These are phyloP conservation scores for Malurus leucopterus DNA, from an alignment of 2,797 vertebrate species.

Conservation along the genomic window DNA sequence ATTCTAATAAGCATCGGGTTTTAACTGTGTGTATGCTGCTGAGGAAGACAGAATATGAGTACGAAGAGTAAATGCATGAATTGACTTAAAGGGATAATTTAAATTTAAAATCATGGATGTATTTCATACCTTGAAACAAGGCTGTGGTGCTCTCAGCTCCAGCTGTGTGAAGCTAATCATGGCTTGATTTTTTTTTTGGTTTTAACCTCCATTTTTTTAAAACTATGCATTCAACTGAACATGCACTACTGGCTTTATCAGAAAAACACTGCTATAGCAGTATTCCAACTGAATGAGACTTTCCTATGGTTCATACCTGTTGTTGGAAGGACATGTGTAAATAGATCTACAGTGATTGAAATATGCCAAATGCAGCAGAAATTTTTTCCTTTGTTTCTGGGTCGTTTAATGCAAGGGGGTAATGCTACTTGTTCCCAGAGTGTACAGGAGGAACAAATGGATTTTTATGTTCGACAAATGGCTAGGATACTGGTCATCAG, in stretches of 20 bases:
- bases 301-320: neutral
- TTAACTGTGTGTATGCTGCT: constrained; percentile 31
- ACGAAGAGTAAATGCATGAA: neutral
- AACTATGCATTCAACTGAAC: neutral
- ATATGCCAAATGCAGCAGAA: neutral
- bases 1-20: neutral
- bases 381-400: neutral
- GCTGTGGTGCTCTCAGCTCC: neutral
- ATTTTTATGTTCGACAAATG: neutral
- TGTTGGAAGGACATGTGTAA: neutral
- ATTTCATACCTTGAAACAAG: neutral
- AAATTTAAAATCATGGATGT: neutral
- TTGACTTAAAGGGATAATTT: neutral
- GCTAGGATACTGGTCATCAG: neutral
- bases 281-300: neutral
- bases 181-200: neutral
- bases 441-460: neutral
- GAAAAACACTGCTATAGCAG: neutral
- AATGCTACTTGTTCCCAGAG: neutral
- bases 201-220: neutral
- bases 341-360: neutral
- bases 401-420: neutral
- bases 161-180: neutral
- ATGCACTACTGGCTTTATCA: neutral
- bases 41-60: neutral